Base-by-base conservation (phyloP, 2,888 invertebrate species). In the Dicyrtomina minuta region DNA sequence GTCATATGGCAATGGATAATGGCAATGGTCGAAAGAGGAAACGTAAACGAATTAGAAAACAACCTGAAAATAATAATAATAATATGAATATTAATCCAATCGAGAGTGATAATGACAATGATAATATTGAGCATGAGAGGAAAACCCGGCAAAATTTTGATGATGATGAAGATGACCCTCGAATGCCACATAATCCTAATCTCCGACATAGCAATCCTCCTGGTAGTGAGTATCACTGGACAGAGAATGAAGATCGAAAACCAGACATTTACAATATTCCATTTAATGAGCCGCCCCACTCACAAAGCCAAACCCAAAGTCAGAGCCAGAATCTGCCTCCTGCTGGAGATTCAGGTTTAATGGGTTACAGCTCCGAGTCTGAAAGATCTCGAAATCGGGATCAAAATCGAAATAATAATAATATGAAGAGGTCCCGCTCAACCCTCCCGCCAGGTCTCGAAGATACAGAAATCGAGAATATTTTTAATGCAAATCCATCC, bases 401-500 rank as follows among this genome's bases (percentile, higher is more conserved):
- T 39, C 39, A 22, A 39, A 27, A 39, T 17, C 1, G 2, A 15
- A 39, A 17, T n/a, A 3, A 33, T 24, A 27, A 27, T 4, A 55
- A 27, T 55, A 3, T 4, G n/a, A 39, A 51, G 20, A n/a, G 39
- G 20, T 43, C 59, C 20, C 33, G 27, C 12, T 44, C 62, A 15
- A 62, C 62, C 20, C 41, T 65, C 1, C 33, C 55, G 10, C 41
- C 41, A 6, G 26, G 33, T 33, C 15, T 55, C 2, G 49, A 46
- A 26, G 53, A 53, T 13, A 55, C 33, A 24, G 61, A 62, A 22
- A 53, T 53, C 15, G 62, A 61, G n/a, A 68, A 68, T 22, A 68
- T 68, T 53, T 68, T 68, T 62, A 44, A 56, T 13, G 39, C 51
- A 10, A 68, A 68, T 44, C 68, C 68, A n/a, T 41, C 26, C n/a